phyloP scores from a whole-genome alignment of 1,140 invertebrate species.

The Apis cerana region DNA sequence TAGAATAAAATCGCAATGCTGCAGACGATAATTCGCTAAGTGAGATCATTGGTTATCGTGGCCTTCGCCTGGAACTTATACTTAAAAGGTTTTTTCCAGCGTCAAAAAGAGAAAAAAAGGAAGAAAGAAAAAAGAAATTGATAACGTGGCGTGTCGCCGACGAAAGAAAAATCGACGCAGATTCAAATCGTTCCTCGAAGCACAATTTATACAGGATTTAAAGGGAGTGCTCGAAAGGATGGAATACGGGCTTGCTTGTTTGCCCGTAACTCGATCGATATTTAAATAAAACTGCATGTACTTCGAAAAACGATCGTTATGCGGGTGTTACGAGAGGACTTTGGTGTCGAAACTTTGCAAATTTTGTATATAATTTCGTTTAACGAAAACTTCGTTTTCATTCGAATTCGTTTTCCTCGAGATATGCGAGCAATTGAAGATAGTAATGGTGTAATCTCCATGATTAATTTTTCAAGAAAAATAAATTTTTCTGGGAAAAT shows the following conservation, averaged over 20 bases:
- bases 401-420: not conserved
- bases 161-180: not conserved
- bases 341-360: not conserved
- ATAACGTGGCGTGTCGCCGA: no score
- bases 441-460: no score
- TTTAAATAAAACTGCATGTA: not conserved
- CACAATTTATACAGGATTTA: constrained; percentile 28
- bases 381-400: not conserved
- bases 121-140: no score
- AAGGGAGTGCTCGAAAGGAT: not conserved
- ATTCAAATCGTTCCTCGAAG: constrained; percentile 34
- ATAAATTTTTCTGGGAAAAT: no score
- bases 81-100: not conserved
- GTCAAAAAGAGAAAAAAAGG: not conserved
- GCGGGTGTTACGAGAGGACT: constrained; percentile 28
- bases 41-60: constrained; percentile 7
- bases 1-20: constrained; percentile 10
- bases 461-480: no score
- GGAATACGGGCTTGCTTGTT: not conserved
- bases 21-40: not conserved
- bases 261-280: constrained; percentile 6
- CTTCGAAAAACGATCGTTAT: constrained; percentile 25
- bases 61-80: constrained; percentile 12
- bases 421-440: no score
- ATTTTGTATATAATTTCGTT: not conserved